Evolutionary conservation across 1,140 invertebrate genomes (phyloP), one percentile per base, ranked within the genome.

Genomic region (Zaprionus vittiger): DNA sequence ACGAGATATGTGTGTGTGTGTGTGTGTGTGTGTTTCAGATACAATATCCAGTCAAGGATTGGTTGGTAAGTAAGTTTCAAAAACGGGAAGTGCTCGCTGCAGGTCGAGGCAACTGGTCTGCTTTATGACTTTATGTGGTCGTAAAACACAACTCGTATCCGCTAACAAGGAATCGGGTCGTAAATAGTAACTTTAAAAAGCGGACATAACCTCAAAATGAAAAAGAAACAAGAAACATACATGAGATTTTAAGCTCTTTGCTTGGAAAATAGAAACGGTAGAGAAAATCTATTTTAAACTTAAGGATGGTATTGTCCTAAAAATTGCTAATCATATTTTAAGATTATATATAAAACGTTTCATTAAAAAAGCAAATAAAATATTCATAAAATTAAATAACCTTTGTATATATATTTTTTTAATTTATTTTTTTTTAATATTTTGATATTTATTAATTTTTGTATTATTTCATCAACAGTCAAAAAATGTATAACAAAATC

Each of bases 121-220:
- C 22, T 67, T 73, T 73, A 67, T 67, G 56, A 20, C 15, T 38
- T 28, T 22, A 26, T 28, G 26, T 11, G 26, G 64, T 34, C 55
- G 55, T 73, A 67, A 67, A 73, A 44, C 17, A 55, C 34, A 67
- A 38, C 44, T 61, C 47, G 34, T 67, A 44, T 17, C 7, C 41
- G 22, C 38, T 44, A 44, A n/a, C 15, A 31, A 28, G 70, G 20
- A 64, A 66, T 38, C 20, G 17, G 14, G 44, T 60, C 71, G 41
- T 59, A 72, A 72, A 72, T 72, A 2, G 22, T 2, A 38, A 59
- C 54, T 37, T 72, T 28, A 12, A 49, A 44, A 44, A 14, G 60
- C 38, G 38, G n/a, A 56, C 57, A 24, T 15, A 60, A 41, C 34
- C 57, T n/a, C 20, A 41, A 38, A 37, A 41, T 26, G 52, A 7